A percentile compares a stretch with the other conserved stretches of the same genome.
Evolutionary conservation across 2,797 vertebrate genomes (phyloP).

Genomic region (Avahi laniger): DNA sequence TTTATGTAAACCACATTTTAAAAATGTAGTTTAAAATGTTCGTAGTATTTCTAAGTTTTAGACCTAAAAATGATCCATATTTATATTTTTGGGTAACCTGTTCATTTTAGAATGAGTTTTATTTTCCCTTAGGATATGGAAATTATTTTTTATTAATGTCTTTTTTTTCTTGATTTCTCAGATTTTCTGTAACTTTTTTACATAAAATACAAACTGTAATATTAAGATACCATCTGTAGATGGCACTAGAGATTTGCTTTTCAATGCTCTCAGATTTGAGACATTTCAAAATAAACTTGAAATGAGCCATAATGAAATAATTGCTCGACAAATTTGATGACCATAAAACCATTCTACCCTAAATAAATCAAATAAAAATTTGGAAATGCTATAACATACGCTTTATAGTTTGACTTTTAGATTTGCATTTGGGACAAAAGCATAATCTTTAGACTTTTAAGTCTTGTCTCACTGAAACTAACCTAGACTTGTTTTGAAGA

Average conservation of each 20-base stretch:
- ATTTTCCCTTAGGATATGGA: background rate
- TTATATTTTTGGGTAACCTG: background rate
- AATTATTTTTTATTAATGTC: background rate
- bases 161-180: constrained; percentile 10
- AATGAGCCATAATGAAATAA: background rate
- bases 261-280: background rate
- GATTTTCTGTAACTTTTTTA: constrained; percentile 16
- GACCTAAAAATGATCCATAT: background rate
- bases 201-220: background rate
- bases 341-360: background rate
- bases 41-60: background rate
- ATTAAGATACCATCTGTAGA: background rate
- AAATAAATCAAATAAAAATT: background rate
- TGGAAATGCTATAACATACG: background rate
- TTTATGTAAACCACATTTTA: background rate
- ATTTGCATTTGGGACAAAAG: background rate
- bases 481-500: background rate
- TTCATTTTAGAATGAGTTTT: constrained; percentile 26
- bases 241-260: constrained; percentile 33
- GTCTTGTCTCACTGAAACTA: background rate
- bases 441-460: background rate
- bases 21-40: background rate
- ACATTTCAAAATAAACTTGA: constrained; percentile 26
- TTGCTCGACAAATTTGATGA: background rate
- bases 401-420: background rate